Percentiles rank a stretch among this genome's conserved stretches.
phyloP scores from a whole-genome alignment of 1,140 invertebrate genomes.

The Bombus soroeensis region DNA sequence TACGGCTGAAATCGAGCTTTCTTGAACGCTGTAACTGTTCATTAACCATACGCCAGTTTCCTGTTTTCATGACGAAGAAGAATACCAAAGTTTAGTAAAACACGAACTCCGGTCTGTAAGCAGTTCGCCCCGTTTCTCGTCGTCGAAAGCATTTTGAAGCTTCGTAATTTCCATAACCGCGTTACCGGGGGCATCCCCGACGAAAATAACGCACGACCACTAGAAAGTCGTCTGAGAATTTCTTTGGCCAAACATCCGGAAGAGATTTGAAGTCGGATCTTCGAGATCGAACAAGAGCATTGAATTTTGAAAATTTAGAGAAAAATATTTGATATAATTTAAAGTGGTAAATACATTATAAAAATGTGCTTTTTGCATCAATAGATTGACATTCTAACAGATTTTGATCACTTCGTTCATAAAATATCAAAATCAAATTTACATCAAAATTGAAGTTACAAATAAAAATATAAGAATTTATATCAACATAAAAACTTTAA shows the following conservation, averaged over 20 bases:
- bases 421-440: neutral
- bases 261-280: conserved; percentile 40
- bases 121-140: neutral
- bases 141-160: neutral
- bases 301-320: neutral
- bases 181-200: conserved; percentile 12
- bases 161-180: conserved; percentile 43
- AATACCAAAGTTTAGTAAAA: conserved; percentile 29
- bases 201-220: conserved; percentile 34
- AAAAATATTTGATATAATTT: neutral
- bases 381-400: neutral
- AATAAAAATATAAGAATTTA: neutral
- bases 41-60: neutral
- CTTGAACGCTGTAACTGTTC: neutral
- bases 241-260: conserved; percentile 42
- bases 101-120: neutral
- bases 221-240: neutral
- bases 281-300: neutral
- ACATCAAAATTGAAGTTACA: neutral
- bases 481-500: neutral
- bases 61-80: conserved; percentile 3
- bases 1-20: neutral
- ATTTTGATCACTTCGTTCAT: neutral
- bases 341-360: neutral
- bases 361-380: neutral